These are phyloP conservation scores for Trogon melanurus DNA, from an alignment of 2,113 vertebrate genomes.

Conservation along the genomic window DNA sequence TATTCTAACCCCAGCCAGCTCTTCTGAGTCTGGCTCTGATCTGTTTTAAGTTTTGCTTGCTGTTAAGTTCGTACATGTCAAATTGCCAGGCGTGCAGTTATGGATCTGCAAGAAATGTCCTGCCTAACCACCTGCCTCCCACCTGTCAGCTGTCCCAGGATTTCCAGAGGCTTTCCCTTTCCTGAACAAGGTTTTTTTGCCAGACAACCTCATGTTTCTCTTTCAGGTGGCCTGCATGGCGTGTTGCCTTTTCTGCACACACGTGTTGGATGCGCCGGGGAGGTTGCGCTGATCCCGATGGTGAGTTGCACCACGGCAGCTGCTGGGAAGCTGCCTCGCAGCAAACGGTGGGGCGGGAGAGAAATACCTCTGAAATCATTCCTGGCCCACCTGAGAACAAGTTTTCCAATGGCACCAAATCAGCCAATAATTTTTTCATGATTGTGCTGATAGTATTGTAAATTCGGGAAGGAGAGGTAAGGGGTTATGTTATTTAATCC, in stretches of 20 bases:
- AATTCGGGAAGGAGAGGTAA: neutral
- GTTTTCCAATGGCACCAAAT: neutral
- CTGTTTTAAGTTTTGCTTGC: neutral
- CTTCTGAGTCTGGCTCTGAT: neutral
- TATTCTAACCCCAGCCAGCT: neutral
- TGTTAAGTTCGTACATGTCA: neutral
- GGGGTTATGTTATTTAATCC: too few species aligned
- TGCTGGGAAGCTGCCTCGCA: fast-evolving
- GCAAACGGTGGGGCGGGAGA: too few species aligned
- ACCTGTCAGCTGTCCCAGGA: neutral
- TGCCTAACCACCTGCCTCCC: neutral
- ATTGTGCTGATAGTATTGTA: neutral
- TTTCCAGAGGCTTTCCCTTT: neutral
- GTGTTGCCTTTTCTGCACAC: neutral
- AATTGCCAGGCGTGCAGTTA: fast-evolving
- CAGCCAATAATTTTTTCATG: fast-evolving
- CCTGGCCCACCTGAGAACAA: neutral
- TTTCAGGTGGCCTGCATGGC: neutral
- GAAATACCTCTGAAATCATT: neutral
- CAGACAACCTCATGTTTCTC: neutral
- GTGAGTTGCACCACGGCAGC: fast-evolving
- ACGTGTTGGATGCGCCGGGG: fast-evolving
- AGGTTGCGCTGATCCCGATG: neutral
- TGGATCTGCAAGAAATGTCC: neutral
- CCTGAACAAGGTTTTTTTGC: neutral